Percentiles rank a stretch among this genome's conserved stretches.
phyloP scores from a whole-genome alignment of 2,888 invertebrate genomes.

The Byasa hedistus region DNA sequence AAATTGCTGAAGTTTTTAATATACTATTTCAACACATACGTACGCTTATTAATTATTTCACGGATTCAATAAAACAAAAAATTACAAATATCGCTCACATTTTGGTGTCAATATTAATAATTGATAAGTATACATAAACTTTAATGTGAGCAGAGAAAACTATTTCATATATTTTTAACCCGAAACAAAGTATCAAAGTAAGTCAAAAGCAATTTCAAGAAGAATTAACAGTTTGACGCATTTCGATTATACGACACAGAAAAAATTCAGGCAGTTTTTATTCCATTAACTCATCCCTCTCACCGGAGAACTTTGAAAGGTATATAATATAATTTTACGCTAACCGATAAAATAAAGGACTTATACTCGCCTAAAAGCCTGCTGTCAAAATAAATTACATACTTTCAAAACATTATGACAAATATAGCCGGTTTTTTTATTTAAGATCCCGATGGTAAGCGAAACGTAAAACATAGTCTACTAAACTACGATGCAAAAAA shows the following conservation, averaged over 20 bases:
- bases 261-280: neutral
- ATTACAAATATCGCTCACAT: too few species aligned
- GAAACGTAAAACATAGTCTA: too few species aligned
- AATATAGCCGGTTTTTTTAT: neutral
- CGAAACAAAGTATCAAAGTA: neutral
- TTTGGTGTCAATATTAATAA: too few species aligned
- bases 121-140: too few species aligned
- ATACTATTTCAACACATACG: neutral
- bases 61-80: too few species aligned
- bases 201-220: neutral
- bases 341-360: conserved; percentile 18
- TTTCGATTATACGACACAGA: neutral
- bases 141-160: too few species aligned
- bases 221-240: neutral
- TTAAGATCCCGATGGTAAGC: neutral
- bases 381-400: conserved; percentile 20
- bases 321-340: conserved; percentile 20
- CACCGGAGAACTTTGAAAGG: conserved; percentile 11
- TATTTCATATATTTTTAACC: neutral
- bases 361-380: conserved; percentile 21
- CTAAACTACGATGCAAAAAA: too few species aligned
- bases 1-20: neutral
- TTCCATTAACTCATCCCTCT: conserved; percentile 14
- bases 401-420: conserved; percentile 6
- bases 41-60: too few species aligned